These are phyloP conservation scores for Cyanoderma ruficeps DNA, from an alignment of 2,113 vertebrate species.

Conservation along the genomic window DNA sequence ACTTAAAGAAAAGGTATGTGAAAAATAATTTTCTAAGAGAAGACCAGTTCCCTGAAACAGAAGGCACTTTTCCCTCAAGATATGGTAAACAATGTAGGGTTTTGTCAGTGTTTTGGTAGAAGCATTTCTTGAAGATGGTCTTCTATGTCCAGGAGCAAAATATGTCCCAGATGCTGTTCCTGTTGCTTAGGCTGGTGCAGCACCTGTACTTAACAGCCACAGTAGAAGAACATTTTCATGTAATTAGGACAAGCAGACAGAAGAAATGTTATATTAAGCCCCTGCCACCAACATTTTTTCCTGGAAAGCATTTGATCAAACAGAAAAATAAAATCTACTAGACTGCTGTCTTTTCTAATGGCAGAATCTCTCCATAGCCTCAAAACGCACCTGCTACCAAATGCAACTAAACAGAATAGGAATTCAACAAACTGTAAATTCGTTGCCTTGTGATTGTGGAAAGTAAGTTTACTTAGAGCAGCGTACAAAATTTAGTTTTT, in stretches of 20 bases:
- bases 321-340: background rate
- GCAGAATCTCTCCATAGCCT: background rate
- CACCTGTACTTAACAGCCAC: slow-evolving; percentile 16
- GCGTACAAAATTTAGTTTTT: slow-evolving; percentile 1
- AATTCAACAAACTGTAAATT: slow-evolving; percentile 28
- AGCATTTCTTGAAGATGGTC: background rate
- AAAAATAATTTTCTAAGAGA: background rate
- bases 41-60: background rate
- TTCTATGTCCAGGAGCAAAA: slow-evolving; percentile 39
- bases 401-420: slow-evolving; percentile 2
- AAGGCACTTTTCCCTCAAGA: background rate
- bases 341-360: slow-evolving; percentile 12
- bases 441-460: slow-evolving; percentile 26
- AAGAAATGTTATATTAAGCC: slow-evolving; percentile 42
- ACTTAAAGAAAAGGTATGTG: background rate
- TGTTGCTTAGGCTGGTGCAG: slow-evolving; percentile 2
- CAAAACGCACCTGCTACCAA: background rate
- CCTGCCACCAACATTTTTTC: background rate
- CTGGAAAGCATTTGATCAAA: slow-evolving; percentile 2
- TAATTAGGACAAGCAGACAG: slow-evolving; percentile 36
- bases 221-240: background rate
- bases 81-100: background rate
- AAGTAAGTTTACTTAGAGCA: slow-evolving; percentile 26
- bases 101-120: slow-evolving; percentile 10
- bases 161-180: slow-evolving; percentile 24